phyloP scores from a whole-genome alignment of 2,888 invertebrate species.

The Gymnoscelis rufifasciata region DNA sequence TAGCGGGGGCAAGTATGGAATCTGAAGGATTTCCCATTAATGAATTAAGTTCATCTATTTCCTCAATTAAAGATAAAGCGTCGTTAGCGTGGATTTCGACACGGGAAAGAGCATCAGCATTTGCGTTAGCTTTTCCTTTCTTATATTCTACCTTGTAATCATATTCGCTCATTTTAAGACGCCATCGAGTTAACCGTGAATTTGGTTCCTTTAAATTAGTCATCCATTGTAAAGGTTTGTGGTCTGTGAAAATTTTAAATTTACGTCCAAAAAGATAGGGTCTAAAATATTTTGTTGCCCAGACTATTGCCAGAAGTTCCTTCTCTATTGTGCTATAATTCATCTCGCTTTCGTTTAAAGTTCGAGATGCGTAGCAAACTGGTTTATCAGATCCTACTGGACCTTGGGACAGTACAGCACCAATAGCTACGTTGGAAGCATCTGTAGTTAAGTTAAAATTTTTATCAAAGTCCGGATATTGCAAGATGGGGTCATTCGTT shows the following conservation, averaged over 20 bases:
- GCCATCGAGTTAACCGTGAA: slow-evolving; percentile 28
- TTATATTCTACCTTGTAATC: slow-evolving; percentile 17
- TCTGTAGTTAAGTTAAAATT: slow-evolving; percentile 34
- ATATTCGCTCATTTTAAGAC: slow-evolving; percentile 29
- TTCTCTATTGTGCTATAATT: slow-evolving; percentile 36
- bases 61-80: background rate
- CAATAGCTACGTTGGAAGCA: slow-evolving; percentile 36
- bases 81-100: background rate
- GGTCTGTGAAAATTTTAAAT: slow-evolving; percentile 46
- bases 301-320: slow-evolving; percentile 38
- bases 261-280: slow-evolving; percentile 40
- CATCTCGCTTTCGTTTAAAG: slow-evolving; percentile 32
- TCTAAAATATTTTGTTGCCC: slow-evolving; percentile 22
- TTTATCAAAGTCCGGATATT: slow-evolving; percentile 41
- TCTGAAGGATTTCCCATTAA: background rate
- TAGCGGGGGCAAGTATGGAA: too few relatives aligned
- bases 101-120: background rate
- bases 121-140: slow-evolving; percentile 35
- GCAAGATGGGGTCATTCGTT: slow-evolving; percentile 36
- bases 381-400: slow-evolving; percentile 25
- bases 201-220: slow-evolving; percentile 26
- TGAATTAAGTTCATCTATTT: background rate
- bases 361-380: slow-evolving; percentile 25
- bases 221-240: slow-evolving; percentile 33
- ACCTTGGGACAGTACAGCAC: slow-evolving; percentile 31